These are phyloP conservation scores for Campoletis sonorensis DNA, from an alignment of 1,140 invertebrate genomes.

Conservation along the genomic window DNA sequence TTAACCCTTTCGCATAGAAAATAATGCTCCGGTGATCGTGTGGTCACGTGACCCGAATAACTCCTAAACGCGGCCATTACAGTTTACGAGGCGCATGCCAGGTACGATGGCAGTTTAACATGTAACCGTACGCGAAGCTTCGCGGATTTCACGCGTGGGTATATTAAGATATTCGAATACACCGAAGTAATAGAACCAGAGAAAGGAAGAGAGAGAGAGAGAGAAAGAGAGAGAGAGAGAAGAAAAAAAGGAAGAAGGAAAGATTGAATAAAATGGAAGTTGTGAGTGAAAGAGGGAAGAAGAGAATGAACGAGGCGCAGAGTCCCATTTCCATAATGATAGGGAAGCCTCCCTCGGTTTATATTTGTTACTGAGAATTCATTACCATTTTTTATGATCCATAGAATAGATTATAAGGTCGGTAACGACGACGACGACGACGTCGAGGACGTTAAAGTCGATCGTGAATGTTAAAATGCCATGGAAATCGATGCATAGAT, in stretches of 20 bases:
- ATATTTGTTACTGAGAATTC: conserved; percentile 64
- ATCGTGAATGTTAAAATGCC: conserved; percentile 38
- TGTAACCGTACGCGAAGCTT: conserved; percentile 43
- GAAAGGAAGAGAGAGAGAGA: not conserved
- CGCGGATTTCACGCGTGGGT: conserved; percentile 45
- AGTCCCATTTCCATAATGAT: conserved; percentile 64
- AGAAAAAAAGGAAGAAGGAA: not conserved
- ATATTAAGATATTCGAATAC: conserved; percentile 62
- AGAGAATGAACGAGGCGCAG: conserved; percentile 38
- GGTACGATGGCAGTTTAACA: conserved; percentile 51
- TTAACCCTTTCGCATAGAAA: conserved; percentile 50
- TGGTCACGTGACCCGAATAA: conserved; percentile 63
- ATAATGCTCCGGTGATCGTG: conserved; percentile 52
- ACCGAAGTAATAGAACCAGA: not conserved
- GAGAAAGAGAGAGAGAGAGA: not conserved
- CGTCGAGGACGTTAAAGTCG: conserved; percentile 22
- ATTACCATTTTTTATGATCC: conserved; percentile 65
- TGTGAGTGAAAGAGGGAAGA: conserved; percentile 21
- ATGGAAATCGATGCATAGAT: conserved; percentile 46
- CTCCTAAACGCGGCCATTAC: conserved; percentile 60
- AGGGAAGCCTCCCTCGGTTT: conserved; percentile 52
- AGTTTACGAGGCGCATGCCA: conserved; percentile 55
- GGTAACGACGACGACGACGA: conserved; percentile 8
- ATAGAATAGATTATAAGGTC: conserved; percentile 59
- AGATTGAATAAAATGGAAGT: not conserved